Percentiles rank a stretch among this genome's conserved stretches.
phyloP scores from a whole-genome alignment of 2,888 invertebrate species.

The Gymnoscelis rufifasciata region DNA sequence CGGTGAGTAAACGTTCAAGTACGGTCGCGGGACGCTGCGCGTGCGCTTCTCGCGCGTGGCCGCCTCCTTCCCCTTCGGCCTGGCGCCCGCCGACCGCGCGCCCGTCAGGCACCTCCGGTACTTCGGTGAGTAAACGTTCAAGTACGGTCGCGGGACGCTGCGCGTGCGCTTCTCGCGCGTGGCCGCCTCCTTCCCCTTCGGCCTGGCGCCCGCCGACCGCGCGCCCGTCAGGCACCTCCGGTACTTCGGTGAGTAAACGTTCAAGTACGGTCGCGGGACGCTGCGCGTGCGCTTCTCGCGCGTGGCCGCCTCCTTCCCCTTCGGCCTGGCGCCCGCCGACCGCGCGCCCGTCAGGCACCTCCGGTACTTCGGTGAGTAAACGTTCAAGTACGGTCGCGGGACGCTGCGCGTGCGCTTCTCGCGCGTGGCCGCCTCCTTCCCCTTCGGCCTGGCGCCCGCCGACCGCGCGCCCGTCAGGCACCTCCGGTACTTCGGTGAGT shows the following conservation, averaged over 20 bases:
- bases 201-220: slow-evolving; percentile 38
- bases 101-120: slow-evolving; percentile 78
- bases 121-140: slow-evolving; percentile 84
- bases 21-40: slow-evolving; percentile 89
- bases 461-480: slow-evolving; percentile 78
- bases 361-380: slow-evolving; percentile 84
- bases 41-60: slow-evolving; percentile 81
- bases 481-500: slow-evolving; percentile 85
- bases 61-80: slow-evolving; percentile 67
- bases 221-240: slow-evolving; percentile 70
- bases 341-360: slow-evolving; percentile 82
- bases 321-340: too few species aligned
- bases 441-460: too few species aligned
- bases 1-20: slow-evolving; percentile 82
- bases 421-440: too few species aligned
- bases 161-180: slow-evolving; percentile 84
- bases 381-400: too few species aligned
- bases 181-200: slow-evolving; percentile 67
- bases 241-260: slow-evolving; percentile 84
- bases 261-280: too few species aligned
- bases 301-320: too few species aligned
- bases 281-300: too few species aligned
- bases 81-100: slow-evolving; percentile 30
- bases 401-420: too few species aligned
- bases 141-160: slow-evolving; percentile 89